phyloP scores from a whole-genome alignment of 1,140 invertebrate species.

The Solenopsis invicta region DNA sequence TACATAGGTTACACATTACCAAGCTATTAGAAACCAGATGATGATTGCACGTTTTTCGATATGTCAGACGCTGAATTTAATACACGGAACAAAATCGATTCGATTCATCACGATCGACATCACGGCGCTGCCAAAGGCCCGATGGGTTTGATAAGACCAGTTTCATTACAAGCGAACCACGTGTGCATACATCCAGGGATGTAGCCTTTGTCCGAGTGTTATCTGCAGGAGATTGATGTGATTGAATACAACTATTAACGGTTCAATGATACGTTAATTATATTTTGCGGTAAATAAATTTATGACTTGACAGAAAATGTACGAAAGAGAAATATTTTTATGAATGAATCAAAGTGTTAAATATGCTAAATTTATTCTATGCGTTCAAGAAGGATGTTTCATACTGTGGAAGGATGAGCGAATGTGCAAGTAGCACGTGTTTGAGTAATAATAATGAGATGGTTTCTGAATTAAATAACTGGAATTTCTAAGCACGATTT shows the following conservation, averaged over 20 bases:
- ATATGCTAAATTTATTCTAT: not conserved
- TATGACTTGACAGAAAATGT: not conserved
- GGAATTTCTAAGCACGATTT: not conserved
- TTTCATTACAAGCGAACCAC: constrained; percentile 17
- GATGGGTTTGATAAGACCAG: constrained; percentile 28
- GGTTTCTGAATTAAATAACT: constrained; percentile 5
- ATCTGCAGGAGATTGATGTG: not conserved
- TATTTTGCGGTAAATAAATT: constrained; percentile 1
- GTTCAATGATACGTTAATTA: not conserved
- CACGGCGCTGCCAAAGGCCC: not conserved
- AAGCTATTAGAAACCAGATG: not conserved
- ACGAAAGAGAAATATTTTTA: not conserved
- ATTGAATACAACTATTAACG: not conserved
- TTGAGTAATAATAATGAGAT: not conserved
- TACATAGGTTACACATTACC: not conserved
- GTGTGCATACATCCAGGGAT: not conserved
- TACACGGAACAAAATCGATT: constrained; percentile 33
- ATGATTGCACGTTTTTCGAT: constrained; percentile 1
- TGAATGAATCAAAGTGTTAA: not conserved
- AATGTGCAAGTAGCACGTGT: not conserved
- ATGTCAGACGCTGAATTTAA: not conserved
- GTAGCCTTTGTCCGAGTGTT: constrained; percentile 4
- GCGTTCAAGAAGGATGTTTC: not conserved
- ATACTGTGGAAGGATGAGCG: not conserved
- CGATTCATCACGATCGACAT: constrained; percentile 27